Evolutionary conservation across 1,140 invertebrate genomes (phyloP).

Genomic region (Choristoneura fumiferana): DNA sequence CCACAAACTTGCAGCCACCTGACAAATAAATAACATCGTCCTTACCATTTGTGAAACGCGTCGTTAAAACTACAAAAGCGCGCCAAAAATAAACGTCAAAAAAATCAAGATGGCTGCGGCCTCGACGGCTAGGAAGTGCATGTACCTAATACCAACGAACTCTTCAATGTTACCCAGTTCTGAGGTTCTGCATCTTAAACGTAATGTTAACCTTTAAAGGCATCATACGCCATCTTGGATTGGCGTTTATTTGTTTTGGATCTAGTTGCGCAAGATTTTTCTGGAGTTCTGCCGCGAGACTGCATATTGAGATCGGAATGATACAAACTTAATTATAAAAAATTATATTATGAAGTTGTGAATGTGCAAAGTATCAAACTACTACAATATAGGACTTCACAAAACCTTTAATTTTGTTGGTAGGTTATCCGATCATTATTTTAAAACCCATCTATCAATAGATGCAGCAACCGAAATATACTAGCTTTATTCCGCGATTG

Average conservation of each 20-base stretch:
- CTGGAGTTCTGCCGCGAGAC: background rate
- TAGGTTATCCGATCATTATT: too few species aligned
- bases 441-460: too few species aligned
- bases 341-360: background rate
- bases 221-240: conserved; percentile 40
- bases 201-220: conserved; percentile 56
- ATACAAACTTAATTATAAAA: background rate
- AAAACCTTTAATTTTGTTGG: too few species aligned
- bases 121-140: conserved; percentile 70
- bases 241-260: conserved; percentile 22
- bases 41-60: conserved; percentile 50
- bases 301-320: conserved; percentile 1
- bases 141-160: conserved; percentile 75
- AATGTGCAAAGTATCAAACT: too few species aligned
- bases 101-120: conserved; percentile 69
- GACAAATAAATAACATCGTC: conserved; percentile 29
- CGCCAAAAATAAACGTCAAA: conserved; percentile 77
- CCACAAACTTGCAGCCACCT: too few species aligned
- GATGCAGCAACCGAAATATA: too few species aligned
- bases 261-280: conserved; percentile 9
- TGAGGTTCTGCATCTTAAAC: conserved; percentile 43
- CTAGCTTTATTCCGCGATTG: too few species aligned
- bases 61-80: conserved; percentile 43
- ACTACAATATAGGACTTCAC: too few species aligned
- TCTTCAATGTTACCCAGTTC: conserved; percentile 72